Base-by-base conservation (phyloP, 2,113 vertebrate genomes). In the Brachypodius melanocephalos region DNA sequence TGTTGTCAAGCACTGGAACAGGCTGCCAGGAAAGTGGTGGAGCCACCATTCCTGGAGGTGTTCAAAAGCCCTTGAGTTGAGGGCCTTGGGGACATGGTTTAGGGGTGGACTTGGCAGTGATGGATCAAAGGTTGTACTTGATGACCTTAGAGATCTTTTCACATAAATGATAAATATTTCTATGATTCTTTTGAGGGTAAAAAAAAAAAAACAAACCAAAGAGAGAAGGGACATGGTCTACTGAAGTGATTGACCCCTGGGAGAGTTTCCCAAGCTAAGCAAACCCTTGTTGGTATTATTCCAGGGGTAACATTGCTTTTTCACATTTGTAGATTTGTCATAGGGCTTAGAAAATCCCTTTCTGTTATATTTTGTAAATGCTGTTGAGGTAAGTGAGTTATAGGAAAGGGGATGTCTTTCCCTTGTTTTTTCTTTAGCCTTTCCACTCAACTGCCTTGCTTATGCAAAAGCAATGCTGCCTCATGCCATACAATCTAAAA, bases 21-120 rank as follows among this genome's bases (percentile, higher is more conserved):
- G 46, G 20, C n/a, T 82, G 25, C 54, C 29, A 40, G 54, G 69
- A 32, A 31, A 40, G 40, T 34, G 62, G 9, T 54, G 40, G 25
- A 31, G 12, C 8, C 40, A 34, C n/a, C 46, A 22, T 5, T 29
- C 20, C 29, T 68, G 46, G 14, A 54, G 14, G 4, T 31, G 12
- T 10, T 34, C 10, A 34, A 66, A 34, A 68, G 3, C 5, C 0
- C 0, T n/a, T 16, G 12, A 19, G 10, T 1, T 74, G 17, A 31
- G 54, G 25, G 8, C 34, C 29, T 3, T 54, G 62, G 14, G 32
- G 28, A 65, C 1, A 0, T 11, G 15, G 7, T n/a, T 68, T 38
- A 38, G 28, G 34, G 46, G 19, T 52, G 28, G 22, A 40, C 4
- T 52, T 46, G 38, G 13, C 10, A 52, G 18, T 25, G 15, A 28